A percentile compares a stretch with the other conserved stretches of the same genome.
Conservation (phyloP, 2,888 invertebrate genomes). For the Trileptium ribeirensis region DNA sequence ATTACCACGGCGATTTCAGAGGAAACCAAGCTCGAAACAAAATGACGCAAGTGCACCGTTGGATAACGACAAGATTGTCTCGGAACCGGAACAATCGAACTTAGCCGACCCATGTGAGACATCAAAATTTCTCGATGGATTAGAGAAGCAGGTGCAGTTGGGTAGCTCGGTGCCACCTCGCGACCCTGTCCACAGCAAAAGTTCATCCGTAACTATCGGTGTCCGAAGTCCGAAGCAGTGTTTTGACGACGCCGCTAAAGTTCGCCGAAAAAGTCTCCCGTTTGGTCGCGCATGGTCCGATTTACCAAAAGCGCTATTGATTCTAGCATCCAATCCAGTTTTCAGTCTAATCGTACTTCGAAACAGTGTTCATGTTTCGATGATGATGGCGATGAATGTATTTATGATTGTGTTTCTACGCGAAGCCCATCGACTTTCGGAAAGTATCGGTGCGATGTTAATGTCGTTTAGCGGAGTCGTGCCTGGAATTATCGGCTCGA, state of each 20-base stretch:
- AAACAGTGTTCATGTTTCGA: background rate
- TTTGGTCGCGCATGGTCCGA: background rate
- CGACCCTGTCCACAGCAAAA: background rate
- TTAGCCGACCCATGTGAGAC: background rate
- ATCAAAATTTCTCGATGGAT: background rate
- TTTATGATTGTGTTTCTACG: background rate
- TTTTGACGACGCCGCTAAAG: background rate
- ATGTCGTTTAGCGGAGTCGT: background rate
- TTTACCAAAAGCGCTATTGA: background rate
- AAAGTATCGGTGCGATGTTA: background rate
- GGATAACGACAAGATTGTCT: background rate
- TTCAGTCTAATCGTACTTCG: background rate
- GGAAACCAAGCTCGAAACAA: background rate
- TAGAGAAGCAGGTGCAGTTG: background rate
- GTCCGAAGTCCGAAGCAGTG: background rate
- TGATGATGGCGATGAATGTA: background rate
- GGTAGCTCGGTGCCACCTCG: background rate
- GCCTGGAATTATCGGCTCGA: background rate
- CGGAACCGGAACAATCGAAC: background rate
- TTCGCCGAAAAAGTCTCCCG: no score
- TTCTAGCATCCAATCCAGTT: background rate
- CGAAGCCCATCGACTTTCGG: background rate
- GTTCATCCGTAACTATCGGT: background rate
- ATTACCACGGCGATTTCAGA: background rate
- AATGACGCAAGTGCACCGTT: background rate